These are phyloP conservation scores for Hirtodrosophila trivittata DNA, from an alignment of 2,888 invertebrate species.

Conservation along the genomic window DNA sequence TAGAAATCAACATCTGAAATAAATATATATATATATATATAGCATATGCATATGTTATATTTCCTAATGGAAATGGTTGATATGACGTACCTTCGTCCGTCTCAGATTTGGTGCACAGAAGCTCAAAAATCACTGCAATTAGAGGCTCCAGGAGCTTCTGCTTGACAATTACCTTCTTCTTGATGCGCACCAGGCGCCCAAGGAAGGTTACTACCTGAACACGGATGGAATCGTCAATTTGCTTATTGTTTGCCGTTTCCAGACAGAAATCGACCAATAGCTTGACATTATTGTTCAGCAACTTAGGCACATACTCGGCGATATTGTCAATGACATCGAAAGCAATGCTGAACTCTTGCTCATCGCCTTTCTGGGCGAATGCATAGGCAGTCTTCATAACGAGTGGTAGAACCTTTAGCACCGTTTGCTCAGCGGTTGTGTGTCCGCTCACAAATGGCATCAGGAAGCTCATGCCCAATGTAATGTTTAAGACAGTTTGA, in stretches of 20 bases:
- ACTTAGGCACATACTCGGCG: slow-evolving; percentile 81
- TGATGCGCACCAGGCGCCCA: slow-evolving; percentile 87
- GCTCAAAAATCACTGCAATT: slow-evolving; percentile 87
- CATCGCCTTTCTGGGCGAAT: slow-evolving; percentile 85
- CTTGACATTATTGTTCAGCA: slow-evolving; percentile 86
- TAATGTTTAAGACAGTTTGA: slow-evolving; percentile 82
- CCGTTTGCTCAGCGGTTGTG: slow-evolving; percentile 85
- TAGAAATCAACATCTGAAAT: slow-evolving; percentile 87
- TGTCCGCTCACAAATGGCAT: slow-evolving; percentile 87
- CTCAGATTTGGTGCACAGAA: slow-evolving; percentile 87
- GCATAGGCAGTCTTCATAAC: slow-evolving; percentile 87
- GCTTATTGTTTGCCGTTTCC: slow-evolving; percentile 86
- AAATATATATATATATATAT: neutral
- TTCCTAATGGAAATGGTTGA: neutral
- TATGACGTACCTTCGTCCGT: slow-evolving; percentile 86
- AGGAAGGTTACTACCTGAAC: slow-evolving; percentile 88
- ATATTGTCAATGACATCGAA: slow-evolving; percentile 83
- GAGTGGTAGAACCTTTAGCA: slow-evolving; percentile 87
- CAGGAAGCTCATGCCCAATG: slow-evolving; percentile 87
- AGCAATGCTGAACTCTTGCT: slow-evolving; percentile 84
- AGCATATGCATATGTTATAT: neutral
- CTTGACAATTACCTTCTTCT: slow-evolving; percentile 89
- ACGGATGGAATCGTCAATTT: slow-evolving; percentile 86
- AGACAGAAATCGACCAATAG: slow-evolving; percentile 88
- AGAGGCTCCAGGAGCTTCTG: slow-evolving; percentile 89